Percentiles rank a stretch among this genome's conserved stretches.
Conservation (phyloP, 2,797 vertebrate genomes). For the Hypotaenidia okinawae region DNA sequence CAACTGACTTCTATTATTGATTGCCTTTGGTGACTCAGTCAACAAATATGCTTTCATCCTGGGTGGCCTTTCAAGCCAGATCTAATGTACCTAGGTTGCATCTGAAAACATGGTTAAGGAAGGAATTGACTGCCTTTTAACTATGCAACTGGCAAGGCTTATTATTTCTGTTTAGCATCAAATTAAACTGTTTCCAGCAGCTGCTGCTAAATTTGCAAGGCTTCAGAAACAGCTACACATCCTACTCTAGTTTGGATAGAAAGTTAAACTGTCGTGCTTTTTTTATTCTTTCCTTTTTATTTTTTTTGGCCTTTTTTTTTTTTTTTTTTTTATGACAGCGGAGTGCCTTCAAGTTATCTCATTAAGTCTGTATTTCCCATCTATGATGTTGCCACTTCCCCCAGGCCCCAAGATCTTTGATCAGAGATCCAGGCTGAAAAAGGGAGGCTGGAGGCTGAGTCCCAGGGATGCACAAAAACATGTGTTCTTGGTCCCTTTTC, state of each 20-base stretch:
- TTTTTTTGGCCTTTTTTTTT: background rate
- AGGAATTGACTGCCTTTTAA: background rate
- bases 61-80: background rate
- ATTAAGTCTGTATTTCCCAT: constrained; percentile 18
- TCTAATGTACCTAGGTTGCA: background rate
- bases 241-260: background rate
- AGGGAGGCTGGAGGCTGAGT: background rate
- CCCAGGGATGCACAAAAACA: background rate
- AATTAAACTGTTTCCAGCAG: constrained; percentile 9
- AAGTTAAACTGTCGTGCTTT: background rate
- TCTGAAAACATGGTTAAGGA: background rate
- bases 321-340: background rate
- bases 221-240: background rate
- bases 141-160: background rate
- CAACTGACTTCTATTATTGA: background rate
- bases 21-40: background rate
- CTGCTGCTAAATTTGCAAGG: background rate
- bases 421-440: constrained; percentile 6
- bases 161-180: constrained; percentile 21
- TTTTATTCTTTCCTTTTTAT: background rate
- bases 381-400: background rate
- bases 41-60: background rate
- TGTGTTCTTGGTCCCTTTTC: background rate
- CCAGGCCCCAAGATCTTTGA: background rate
- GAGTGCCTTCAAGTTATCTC: background rate